Percentiles rank a stretch among this genome's conserved stretches.
Evolutionary conservation across 2,113 vertebrate genomes (phyloP).

Genomic region (Mugil cephalus): DNA sequence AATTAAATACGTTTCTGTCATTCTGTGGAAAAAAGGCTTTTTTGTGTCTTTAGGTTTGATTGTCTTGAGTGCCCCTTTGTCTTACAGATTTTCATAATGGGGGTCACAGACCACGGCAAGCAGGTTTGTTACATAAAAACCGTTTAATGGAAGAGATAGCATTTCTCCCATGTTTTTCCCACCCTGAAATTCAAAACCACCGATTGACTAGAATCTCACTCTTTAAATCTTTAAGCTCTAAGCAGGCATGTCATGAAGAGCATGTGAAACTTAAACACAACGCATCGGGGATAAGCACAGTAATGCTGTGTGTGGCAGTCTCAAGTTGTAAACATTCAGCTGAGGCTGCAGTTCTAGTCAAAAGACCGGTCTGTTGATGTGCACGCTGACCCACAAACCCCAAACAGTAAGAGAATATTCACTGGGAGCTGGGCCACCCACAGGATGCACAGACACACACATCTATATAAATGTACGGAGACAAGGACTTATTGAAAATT

Average conservation of each 20-base stretch:
- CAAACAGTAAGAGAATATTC: conserved; percentile 28
- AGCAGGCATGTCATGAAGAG: not conserved
- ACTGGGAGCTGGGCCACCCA: conserved; percentile 26
- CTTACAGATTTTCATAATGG: not conserved
- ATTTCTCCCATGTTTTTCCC: not conserved
- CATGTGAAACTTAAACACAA: not conserved
- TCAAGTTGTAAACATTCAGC: conserved; percentile 39
- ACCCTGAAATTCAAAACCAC: not conserved
- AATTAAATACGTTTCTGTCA: too few species aligned
- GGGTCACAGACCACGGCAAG: not conserved
- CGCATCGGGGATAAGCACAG: not conserved
- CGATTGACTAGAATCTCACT: not conserved
- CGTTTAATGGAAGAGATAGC: not conserved
- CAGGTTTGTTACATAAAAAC: not conserved
- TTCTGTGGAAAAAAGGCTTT: not conserved
- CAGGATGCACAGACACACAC: conserved; percentile 17
- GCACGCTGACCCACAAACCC: conserved; percentile 57
- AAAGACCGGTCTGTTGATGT: conserved; percentile 29
- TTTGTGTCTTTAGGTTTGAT: not conserved
- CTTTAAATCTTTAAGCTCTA: not conserved
- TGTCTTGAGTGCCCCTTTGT: not conserved
- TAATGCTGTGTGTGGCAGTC: not conserved
- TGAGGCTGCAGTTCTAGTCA: conserved; percentile 42
- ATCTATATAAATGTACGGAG: conserved; percentile 3
- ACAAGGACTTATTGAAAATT: conserved; percentile 17